These are phyloP conservation scores for Cylindroiulus punctatus DNA, from an alignment of 2,888 invertebrate genomes.

Conservation along the genomic window DNA sequence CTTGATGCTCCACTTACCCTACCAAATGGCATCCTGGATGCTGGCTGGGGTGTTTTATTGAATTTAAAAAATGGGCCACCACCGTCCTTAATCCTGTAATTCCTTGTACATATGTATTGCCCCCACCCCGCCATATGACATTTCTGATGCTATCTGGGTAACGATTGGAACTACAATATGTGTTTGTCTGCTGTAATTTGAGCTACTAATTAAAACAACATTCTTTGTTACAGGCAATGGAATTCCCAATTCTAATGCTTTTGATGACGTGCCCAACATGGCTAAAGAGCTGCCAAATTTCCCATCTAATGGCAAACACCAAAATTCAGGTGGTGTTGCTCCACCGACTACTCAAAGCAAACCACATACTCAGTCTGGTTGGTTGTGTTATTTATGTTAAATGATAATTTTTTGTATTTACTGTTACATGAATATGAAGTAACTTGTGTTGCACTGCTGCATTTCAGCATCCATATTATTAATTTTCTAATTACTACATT, in stretches of 20 bases:
- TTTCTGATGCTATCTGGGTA: too few relatives aligned
- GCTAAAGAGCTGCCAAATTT: conserved; percentile 6
- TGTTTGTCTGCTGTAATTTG: too few relatives aligned
- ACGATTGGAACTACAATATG: too few relatives aligned
- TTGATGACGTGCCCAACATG: conserved; percentile 25
- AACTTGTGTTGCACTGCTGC: neutral
- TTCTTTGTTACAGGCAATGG: conserved; percentile 17
- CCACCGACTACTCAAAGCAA: neutral
- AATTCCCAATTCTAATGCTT: conserved; percentile 31
- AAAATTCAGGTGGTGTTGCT: neutral
- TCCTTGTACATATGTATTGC: too few relatives aligned
- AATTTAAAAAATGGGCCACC: too few relatives aligned
- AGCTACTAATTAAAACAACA: neutral
- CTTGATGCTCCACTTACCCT: too few relatives aligned
- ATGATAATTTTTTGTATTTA: neutral
- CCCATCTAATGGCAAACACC: conserved; percentile 8
- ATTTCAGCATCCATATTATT: neutral
- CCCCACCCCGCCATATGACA: too few relatives aligned
- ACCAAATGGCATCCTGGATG: too few relatives aligned
- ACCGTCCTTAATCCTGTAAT: too few relatives aligned
- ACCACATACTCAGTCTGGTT: conserved; percentile 22
- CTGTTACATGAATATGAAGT: neutral
- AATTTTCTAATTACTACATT: conserved; percentile 15
- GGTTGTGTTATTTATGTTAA: neutral
- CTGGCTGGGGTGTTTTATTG: too few relatives aligned